Base-by-base conservation (phyloP, 2,888 invertebrate species). In the Polydrusus pterygomalis region DNA sequence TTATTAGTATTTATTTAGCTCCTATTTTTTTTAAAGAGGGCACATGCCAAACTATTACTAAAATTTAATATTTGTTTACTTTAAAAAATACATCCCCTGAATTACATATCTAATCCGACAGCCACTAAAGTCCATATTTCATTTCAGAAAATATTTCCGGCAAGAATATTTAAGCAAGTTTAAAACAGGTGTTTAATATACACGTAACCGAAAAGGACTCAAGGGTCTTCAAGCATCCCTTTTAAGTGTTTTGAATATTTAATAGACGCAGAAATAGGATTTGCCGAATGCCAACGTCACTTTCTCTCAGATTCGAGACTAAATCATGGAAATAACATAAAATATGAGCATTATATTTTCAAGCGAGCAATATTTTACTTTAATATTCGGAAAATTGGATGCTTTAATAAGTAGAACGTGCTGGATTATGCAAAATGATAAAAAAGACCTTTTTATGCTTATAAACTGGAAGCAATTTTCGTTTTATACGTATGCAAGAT, bases 161-260 rank as follows among this genome's bases (percentile, higher is more conserved):
- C 62, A 47, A 34, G 62, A 74, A 68, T 67, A 71, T 73, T 62
- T 51, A 68, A 62, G 62, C 49, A 56, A 64, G 70, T 70, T 75
- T 63, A 62, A 64, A 58, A 72, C 76, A 76, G 76, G 72, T 76
- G 76, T 69, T 76, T 71, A 76, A 69, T 76, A 70, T 64, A 76
- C 65, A 75, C 64, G 20, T 47, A 71, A 64, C 63, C 49, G 43
- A 67, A 76, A 73, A 72, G 70, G 58, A 73, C 72, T 71, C 56
- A 45, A 18, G 62, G 76, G 73, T 73, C 76, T 69, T 73, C 47
- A 56, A 83, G 85, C 84, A 85, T 84, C 86, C 86, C 87, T 87
- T 87, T 87, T 87, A 87, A 87, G 85, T 86, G 86, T 86, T 83
- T 80, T 87, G 86, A 87, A 87, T 87, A 87, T 87, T 87, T 87